A percentile compares a stretch with the other conserved stretches of the same genome.
phyloP scores from a whole-genome alignment of 2,113 vertebrate species.

The Mionectes macconnelli region DNA sequence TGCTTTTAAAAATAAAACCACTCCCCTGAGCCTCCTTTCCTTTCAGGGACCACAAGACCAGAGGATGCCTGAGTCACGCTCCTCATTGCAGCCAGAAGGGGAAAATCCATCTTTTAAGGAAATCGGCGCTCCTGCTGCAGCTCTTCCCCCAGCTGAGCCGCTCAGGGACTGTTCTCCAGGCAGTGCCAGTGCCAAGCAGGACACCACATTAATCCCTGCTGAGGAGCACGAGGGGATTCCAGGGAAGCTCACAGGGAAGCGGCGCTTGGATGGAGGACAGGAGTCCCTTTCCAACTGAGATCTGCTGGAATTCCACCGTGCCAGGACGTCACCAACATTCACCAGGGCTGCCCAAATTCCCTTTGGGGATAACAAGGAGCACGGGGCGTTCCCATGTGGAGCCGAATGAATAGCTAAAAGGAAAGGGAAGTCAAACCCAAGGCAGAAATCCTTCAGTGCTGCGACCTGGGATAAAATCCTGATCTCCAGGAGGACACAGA shows the following conservation, averaged over 20 bases:
- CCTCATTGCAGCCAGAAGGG: background rate
- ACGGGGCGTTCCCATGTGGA: background rate
- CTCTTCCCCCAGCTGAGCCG: background rate
- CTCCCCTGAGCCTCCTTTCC: slow-evolving; percentile 1
- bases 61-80: background rate
- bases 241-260: background rate
- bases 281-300: background rate
- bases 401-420: slow-evolving; percentile 61
- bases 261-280: background rate
- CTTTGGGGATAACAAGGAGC: background rate
- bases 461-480: background rate
- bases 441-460: background rate
- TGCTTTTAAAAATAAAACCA: background rate
- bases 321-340: background rate
- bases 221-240: background rate
- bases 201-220: background rate
- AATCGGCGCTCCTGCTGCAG: background rate
- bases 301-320: background rate
- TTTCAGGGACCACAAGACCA: background rate
- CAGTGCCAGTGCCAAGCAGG: background rate
- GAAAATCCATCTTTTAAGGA: background rate
- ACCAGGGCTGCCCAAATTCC: background rate
- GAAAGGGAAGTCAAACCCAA: background rate
- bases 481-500: background rate
- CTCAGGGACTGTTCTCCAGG: background rate